Percentiles rank a stretch among this genome's conserved stretches.
Conservation (phyloP, 2,888 invertebrate species). For the Choreutis nemorana region DNA sequence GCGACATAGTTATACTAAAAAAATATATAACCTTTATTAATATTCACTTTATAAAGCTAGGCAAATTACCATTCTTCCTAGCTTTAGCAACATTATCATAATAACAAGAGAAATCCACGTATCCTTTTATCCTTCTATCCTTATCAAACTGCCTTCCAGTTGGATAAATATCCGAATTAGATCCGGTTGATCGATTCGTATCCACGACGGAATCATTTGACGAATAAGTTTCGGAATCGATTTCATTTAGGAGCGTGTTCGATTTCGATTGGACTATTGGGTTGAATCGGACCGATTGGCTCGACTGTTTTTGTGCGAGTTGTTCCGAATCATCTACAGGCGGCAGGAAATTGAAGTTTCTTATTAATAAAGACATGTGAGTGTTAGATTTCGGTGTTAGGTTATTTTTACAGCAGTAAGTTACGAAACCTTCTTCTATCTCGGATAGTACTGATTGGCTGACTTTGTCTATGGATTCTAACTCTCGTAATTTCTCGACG, state of each 20-base stretch:
- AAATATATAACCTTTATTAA: background rate
- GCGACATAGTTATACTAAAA: too few relatives aligned
- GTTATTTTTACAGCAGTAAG: conserved; percentile 71
- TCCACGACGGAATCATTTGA: conserved; percentile 39
- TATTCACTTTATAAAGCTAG: conserved; percentile 61
- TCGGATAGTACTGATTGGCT: conserved; percentile 88
- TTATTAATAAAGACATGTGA: conserved; percentile 84
- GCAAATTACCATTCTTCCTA: conserved; percentile 70
- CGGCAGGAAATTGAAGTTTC: conserved; percentile 85
- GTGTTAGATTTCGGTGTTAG: conserved; percentile 71
- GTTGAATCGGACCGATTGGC: conserved; percentile 67
- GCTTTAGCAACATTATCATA: conserved; percentile 76
- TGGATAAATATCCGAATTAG: conserved; percentile 49
- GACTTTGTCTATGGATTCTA: conserved; percentile 80
- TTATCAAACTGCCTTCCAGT: conserved; percentile 56
- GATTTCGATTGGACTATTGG: conserved; percentile 66
- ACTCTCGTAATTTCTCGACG: conserved; percentile 82
- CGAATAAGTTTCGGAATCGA: conserved; percentile 46
- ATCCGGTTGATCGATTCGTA: conserved; percentile 46
- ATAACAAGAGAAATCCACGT: conserved; percentile 86
- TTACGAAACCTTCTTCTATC: conserved; percentile 83
- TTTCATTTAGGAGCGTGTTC: conserved; percentile 44
- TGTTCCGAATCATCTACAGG: conserved; percentile 57
- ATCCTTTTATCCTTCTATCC: conserved; percentile 77
- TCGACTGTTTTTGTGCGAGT: conserved; percentile 45